Conservation (phyloP, 2,888 invertebrate species). For the Mystacides longicornis region DNA sequence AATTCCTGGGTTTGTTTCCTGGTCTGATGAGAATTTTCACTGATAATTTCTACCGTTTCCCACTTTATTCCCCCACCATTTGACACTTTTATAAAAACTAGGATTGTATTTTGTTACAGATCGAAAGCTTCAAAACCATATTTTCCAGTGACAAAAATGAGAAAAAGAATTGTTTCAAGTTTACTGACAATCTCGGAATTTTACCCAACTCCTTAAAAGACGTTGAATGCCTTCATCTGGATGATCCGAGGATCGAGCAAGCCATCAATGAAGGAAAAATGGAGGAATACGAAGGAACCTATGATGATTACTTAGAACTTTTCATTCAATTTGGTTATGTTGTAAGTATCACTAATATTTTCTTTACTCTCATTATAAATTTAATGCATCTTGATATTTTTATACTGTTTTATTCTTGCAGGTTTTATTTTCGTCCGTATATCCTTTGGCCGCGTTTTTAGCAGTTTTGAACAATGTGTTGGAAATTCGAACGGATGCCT, state of each 20-base stretch:
- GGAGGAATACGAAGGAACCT: slow-evolving; percentile 65
- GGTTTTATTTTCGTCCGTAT: slow-evolving; percentile 63
- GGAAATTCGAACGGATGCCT: slow-evolving; percentile 67
- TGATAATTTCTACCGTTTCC: too few relatives aligned
- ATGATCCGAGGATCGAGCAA: slow-evolving; percentile 42
- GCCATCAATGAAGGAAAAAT: slow-evolving; percentile 53
- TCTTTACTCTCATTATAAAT: too few relatives aligned
- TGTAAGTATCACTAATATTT: slow-evolving; percentile 37
- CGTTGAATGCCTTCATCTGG: slow-evolving; percentile 36
- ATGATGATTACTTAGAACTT: slow-evolving; percentile 71
- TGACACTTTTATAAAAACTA: slow-evolving; percentile 1
- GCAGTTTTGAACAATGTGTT: slow-evolving; percentile 67
- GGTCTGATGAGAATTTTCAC: neutral
- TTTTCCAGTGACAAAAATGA: slow-evolving; percentile 1
- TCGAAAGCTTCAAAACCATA: slow-evolving; percentile 18
- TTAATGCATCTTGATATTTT: neutral
- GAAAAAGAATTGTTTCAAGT: slow-evolving; percentile 13
- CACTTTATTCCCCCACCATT: too few relatives aligned
- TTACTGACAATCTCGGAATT: slow-evolving; percentile 18
- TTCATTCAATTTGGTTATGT: slow-evolving; percentile 76
- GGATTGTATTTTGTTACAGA: slow-evolving; percentile 11
- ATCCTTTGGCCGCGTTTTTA: slow-evolving; percentile 67
- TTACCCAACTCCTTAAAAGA: slow-evolving; percentile 28
- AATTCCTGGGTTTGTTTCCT: neutral
- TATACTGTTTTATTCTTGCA: slow-evolving; percentile 9